A percentile compares a stretch with the other conserved stretches of the same genome.
Evolutionary conservation across 2,797 vertebrate species (phyloP).

Genomic region (Cuculus canorus): DNA sequence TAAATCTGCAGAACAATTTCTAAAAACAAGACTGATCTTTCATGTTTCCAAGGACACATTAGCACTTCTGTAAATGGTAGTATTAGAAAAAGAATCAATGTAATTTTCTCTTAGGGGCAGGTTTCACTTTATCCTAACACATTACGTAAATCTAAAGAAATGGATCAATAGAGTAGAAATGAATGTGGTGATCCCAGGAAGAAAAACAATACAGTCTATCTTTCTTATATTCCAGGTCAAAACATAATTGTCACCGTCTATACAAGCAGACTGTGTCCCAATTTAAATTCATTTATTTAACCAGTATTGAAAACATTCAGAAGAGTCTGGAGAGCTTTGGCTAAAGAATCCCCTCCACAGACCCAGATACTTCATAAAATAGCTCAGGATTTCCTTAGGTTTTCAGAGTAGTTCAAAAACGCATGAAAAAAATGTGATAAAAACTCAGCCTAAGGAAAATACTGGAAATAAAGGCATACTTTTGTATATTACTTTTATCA

Average conservation of each 20-base stretch:
- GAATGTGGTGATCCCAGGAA: not conserved
- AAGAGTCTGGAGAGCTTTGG: not conserved
- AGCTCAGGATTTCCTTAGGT: not conserved
- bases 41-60: conserved; percentile 25
- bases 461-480: not conserved
- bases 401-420: not conserved
- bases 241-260: not conserved
- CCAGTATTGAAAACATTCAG: not conserved
- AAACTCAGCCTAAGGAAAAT: not conserved
- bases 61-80: not conserved
- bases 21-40: not conserved
- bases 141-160: not conserved
- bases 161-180: not conserved
- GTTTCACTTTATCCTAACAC: not conserved
- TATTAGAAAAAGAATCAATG: not conserved
- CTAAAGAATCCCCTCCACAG: not conserved
- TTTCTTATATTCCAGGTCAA: not conserved
- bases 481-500: not conserved
- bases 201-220: not conserved
- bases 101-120: not conserved
- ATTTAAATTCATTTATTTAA: not conserved
- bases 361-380: not conserved
- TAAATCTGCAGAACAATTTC: not conserved
- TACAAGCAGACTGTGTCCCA: not conserved
- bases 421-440: not conserved